Evolutionary conservation across 2,888 invertebrate species (phyloP), one percentile per base, ranked within the genome.

Genomic region (Drosophila kanekoi): DNA sequence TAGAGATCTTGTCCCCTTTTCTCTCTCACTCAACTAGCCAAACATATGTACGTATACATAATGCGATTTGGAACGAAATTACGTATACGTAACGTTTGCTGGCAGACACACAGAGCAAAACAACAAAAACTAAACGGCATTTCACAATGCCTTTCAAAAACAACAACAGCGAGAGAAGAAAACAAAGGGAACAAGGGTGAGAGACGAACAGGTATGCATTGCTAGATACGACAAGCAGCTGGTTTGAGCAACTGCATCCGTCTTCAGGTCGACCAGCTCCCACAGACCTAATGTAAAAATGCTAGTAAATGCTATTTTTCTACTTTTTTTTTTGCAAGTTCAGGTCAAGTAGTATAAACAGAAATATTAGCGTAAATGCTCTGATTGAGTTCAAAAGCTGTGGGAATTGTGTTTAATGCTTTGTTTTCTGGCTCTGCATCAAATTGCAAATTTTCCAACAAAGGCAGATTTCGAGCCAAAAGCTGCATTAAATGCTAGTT

Each of bases 331-430:
- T 23, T 58, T 37, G 54, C 23, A 18, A 57, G 53, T 41, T 61
- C 54, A 37, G 68, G 61, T 77, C 56, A 51, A 53, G 66, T 63
- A 62, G 61, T 59, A 70, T 60, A 65, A 65, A 61, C 67, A 72
- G 58, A 52, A 52, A 86, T 77, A 80, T 82, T 80, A 86, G 77
- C 87, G 77, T 80, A 75, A 86, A 80, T 73, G 56, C 67, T 63
- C 54, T 73, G 79, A 84, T 81, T 79, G 86, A 82, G 74, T 79
- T 77, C 33, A 35, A 51, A 45, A 49, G 59, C 43, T 49, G 43
- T 41, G 45, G 59, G 62, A 77, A 69, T 79, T 78, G 64, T 14
- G 41, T 65, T 61, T 23, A 23, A 9, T 20, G 10, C 11, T 20
- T 20, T 32, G 28, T 18, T 1, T 32, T 35, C 14, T 70, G 60